Evolutionary conservation across 2,888 invertebrate genomes (phyloP).

Genomic region (Aspidiotus rigidus): DNA sequence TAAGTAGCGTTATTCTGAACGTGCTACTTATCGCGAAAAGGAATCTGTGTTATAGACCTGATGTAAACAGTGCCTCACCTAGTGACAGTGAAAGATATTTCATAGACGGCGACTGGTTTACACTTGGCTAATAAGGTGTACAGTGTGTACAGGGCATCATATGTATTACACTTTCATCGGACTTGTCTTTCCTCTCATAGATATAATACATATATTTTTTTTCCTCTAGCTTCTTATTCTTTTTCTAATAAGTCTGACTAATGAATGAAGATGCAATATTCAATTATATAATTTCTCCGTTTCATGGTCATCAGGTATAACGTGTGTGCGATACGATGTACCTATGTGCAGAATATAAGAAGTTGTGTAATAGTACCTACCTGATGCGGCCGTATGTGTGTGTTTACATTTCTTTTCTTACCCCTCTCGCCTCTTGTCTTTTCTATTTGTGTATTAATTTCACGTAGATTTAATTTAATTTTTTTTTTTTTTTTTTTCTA

Average conservation of each 20-base stretch:
- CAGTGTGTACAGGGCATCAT: background rate
- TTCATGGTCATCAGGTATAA: constrained; percentile 6
- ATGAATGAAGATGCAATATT: constrained; percentile 14
- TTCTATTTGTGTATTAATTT: constrained; percentile 6
- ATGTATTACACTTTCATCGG: constrained; percentile 8
- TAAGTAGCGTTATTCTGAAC: too few relatives aligned
- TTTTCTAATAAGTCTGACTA: constrained; percentile 4
- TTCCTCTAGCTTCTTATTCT: background rate
- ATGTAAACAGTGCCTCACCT: background rate
- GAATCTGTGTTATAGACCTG: too few relatives aligned
- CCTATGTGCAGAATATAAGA: background rate
- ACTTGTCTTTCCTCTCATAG: background rate
- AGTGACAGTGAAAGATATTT: constrained; percentile 4
- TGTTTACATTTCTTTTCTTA: constrained; percentile 10
- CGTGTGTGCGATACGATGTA: background rate
- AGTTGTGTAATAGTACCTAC: constrained; percentile 1
- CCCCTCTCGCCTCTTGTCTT: constrained; percentile 1
- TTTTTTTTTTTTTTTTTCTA: constrained; percentile 8
- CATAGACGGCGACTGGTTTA: background rate
- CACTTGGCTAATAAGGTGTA: background rate
- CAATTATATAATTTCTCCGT: constrained; percentile 11
- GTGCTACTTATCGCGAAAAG: too few relatives aligned
- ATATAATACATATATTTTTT: background rate
- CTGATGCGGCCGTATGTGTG: background rate
- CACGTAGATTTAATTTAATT: constrained; percentile 7